Evolutionary conservation across 1,140 invertebrate species (phyloP).

Genomic region (Lasaia peninsularis): DNA sequence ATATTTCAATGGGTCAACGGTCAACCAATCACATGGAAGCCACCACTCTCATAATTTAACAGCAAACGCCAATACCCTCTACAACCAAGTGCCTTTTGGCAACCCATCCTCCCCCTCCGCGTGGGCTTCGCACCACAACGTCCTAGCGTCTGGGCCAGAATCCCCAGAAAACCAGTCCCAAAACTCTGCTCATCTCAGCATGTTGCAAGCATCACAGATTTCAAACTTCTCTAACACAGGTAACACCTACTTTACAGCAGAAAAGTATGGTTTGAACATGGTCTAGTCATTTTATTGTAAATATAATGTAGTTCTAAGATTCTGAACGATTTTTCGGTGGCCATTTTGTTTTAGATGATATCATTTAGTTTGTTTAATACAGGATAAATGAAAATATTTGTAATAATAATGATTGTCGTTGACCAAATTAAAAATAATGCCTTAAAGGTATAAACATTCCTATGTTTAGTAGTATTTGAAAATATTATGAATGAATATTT

Average conservation of each 20-base stretch:
- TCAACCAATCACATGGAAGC: conserved; percentile 63
- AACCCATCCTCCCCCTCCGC: conserved; percentile 57
- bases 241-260: conserved; percentile 67
- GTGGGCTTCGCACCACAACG: conserved; percentile 66
- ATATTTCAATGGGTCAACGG: conserved; percentile 79
- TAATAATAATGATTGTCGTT: background rate
- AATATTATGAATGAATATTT: background rate
- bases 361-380: background rate
- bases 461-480: background rate
- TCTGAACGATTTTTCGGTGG: conserved; percentile 5
- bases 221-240: conserved; percentile 64
- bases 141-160: conserved; percentile 59
- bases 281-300: conserved; percentile 67
- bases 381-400: background rate
- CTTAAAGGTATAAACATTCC: background rate
- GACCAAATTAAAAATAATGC: background rate
- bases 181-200: conserved; percentile 61
- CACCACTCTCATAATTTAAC: conserved; percentile 61
- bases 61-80: conserved; percentile 64
- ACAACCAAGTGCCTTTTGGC: conserved; percentile 69
- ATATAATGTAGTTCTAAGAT: conserved; percentile 43
- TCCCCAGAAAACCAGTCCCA: conserved; percentile 65
- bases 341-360: background rate
- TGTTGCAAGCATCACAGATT: conserved; percentile 70
- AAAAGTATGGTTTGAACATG: conserved; percentile 77